phyloP scores from a whole-genome alignment of 2,113 vertebrate genomes.

The Sorex fumeus region DNA sequence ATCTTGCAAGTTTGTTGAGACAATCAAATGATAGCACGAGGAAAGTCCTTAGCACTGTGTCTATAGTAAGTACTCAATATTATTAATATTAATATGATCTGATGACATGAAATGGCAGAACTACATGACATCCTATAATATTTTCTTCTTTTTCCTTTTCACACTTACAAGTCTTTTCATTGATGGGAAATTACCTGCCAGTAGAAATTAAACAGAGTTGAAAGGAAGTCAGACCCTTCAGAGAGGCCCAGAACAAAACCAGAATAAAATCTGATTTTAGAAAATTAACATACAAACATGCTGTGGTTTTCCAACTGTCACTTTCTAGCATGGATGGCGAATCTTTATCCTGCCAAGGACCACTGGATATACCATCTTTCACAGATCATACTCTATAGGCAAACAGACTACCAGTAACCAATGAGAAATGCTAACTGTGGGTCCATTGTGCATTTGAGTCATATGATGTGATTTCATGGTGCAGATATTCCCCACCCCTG shows the following conservation, averaged over 20 bases:
- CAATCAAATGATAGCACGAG: constrained; percentile 4
- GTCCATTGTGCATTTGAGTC: too few relatives aligned
- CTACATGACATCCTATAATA: neutral
- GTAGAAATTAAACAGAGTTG: constrained; percentile 59
- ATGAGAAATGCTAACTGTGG: neutral
- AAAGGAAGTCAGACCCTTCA: constrained; percentile 50
- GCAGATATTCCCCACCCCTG: too few relatives aligned
- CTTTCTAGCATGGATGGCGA: constrained; percentile 38
- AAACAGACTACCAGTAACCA: neutral
- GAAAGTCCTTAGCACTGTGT: neutral
- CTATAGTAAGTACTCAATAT: neutral
- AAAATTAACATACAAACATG: constrained; percentile 65
- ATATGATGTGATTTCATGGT: too few relatives aligned
- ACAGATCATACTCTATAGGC: too few relatives aligned
- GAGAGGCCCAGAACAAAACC: constrained; percentile 45
- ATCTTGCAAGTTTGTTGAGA: constrained; percentile 2
- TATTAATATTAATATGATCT: constrained; percentile 63
- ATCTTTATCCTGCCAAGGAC: too few relatives aligned
- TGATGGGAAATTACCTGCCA: constrained; percentile 13
- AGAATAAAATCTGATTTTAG: constrained; percentile 64
- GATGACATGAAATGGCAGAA: constrained; percentile 24
- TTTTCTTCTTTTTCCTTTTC: constrained; percentile 43
- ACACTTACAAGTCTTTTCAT: constrained; percentile 55
- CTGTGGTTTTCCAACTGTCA: constrained; percentile 55
- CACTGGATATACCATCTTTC: too few relatives aligned